Evolutionary conservation across 2,797 vertebrate genomes (phyloP), one percentile per base, ranked within the genome.

Genomic region (Hemitrygon akajei): DNA sequence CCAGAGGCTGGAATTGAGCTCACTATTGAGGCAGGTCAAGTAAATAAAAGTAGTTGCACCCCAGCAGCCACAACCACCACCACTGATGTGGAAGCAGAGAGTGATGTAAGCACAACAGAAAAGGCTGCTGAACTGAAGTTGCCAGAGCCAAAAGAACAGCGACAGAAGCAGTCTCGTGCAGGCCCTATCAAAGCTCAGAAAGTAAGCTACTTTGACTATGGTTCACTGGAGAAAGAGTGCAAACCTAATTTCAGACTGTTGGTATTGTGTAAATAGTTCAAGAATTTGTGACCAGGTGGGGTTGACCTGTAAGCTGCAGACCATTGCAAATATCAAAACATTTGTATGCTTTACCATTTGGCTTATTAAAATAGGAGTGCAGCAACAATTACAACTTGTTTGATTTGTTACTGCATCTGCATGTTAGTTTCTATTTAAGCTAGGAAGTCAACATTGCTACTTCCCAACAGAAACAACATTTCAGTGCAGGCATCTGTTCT

Each of bases 141-240:
- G 77, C 98, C 98, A 69, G 98, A 99, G 95, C 99, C 99, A 16
- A 99, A 99, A 97, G 98, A 99, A 95, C 99, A 99, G 95, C 97
- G 98, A 94, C 98, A 99, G 95, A 99, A 99, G 95, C 98, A 98
- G 95, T 97, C 98, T 93, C 97, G 99, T 27, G 98, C 98, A 94
- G 99, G 98, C 87, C 98, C 98, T 93, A 98, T 99, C 96, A 99
- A 99, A 97, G 97, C 98, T 94, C 99, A 99, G 95, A 99, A 99
- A 98, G 99, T 99, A 96, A 95, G 94, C 20, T 25, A 94, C 69
- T 73, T 76, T n/a, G 27, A 6, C 14, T 22, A 4, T 18, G 16
- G 73, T 34, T 34, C 20, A 16, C 7, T 89, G 60, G n/a, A 14
- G 22, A 63, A 66, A 37, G n/a, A 34, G 27, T 30, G 47, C 25